Conservation (phyloP, 2,113 vertebrate genomes). For the Speoplatyrhinus poulsoni region DNA sequence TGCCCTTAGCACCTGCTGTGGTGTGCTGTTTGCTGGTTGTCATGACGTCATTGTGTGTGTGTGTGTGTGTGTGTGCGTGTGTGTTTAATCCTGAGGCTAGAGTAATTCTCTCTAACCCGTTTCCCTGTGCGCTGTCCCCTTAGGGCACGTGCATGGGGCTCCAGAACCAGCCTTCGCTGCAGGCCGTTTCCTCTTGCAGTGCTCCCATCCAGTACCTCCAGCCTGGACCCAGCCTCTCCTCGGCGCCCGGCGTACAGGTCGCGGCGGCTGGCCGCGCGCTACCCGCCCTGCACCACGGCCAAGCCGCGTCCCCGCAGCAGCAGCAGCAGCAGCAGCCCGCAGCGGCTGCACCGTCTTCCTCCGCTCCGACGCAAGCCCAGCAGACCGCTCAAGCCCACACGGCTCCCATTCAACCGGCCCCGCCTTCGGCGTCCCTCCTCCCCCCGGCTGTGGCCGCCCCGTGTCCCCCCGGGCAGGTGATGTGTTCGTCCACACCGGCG, state of each 20-base stretch:
- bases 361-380: slow-evolving; percentile 40
- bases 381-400: slow-evolving; percentile 46
- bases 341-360: slow-evolving; percentile 22
- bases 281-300: slow-evolving; percentile 44
- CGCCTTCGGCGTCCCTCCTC: slow-evolving; percentile 31
- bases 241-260: slow-evolving; percentile 70
- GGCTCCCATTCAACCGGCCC: slow-evolving; percentile 30
- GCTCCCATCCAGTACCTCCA: slow-evolving; percentile 55
- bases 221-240: slow-evolving; percentile 55
- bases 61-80: slow-evolving; percentile 6
- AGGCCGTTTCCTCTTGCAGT: slow-evolving; percentile 52
- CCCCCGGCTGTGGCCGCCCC: slow-evolving; percentile 30
- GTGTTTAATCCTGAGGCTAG: no score
- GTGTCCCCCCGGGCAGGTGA: slow-evolving; percentile 41
- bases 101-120: not conserved
- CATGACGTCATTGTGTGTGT: slow-evolving; percentile 37
- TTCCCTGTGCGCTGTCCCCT: slow-evolving; percentile 31
- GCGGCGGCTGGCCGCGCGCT: slow-evolving; percentile 32
- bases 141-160: slow-evolving; percentile 55
- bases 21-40: slow-evolving; percentile 38
- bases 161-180: slow-evolving; percentile 53
- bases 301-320: slow-evolving; percentile 20
- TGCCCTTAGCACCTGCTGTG: slow-evolving; percentile 40
- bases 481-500: slow-evolving; percentile 50
- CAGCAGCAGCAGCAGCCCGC: slow-evolving; percentile 26